phyloP scores from a whole-genome alignment of 2,113 vertebrate genomes.

The Cricetomys ansorgei region DNA sequence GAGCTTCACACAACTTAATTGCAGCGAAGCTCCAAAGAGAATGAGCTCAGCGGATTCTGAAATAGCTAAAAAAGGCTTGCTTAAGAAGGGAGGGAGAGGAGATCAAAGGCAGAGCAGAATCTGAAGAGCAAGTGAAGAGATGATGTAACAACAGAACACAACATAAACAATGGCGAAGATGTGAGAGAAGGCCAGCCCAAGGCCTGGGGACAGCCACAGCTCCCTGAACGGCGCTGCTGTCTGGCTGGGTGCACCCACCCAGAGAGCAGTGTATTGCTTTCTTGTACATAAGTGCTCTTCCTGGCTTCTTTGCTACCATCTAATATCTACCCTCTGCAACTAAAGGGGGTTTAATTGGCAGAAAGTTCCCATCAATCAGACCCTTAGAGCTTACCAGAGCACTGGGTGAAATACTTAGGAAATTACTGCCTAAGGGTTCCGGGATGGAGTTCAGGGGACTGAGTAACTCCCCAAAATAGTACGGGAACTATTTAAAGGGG shows the following conservation, averaged over 20 bases:
- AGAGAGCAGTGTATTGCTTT: too few relatives aligned
- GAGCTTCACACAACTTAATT: not conserved
- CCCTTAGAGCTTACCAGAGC: not conserved
- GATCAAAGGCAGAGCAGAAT: not conserved
- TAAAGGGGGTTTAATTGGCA: not conserved
- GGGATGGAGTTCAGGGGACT: not conserved
- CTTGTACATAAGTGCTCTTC: not conserved
- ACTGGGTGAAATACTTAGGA: not conserved
- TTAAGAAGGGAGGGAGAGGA: not conserved
- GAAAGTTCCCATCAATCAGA: not conserved
- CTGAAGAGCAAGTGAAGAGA: slow-evolving; percentile 3
- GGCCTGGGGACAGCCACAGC: too few relatives aligned
- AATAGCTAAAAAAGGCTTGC: not conserved
- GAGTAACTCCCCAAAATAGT: not conserved
- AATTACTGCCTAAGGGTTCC: not conserved
- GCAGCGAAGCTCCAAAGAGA: not conserved
- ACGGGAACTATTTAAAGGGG: not conserved
- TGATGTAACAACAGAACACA: not conserved
- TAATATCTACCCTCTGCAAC: not conserved
- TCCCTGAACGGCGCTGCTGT: not conserved
- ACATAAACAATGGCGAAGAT: not conserved
- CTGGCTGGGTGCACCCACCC: not conserved
- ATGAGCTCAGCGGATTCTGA: not conserved
- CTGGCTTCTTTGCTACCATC: not conserved
- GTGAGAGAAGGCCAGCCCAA: not conserved